These are phyloP conservation scores for Eurytoma adleriae DNA, from an alignment of 2,888 invertebrate genomes.

Conservation along the genomic window DNA sequence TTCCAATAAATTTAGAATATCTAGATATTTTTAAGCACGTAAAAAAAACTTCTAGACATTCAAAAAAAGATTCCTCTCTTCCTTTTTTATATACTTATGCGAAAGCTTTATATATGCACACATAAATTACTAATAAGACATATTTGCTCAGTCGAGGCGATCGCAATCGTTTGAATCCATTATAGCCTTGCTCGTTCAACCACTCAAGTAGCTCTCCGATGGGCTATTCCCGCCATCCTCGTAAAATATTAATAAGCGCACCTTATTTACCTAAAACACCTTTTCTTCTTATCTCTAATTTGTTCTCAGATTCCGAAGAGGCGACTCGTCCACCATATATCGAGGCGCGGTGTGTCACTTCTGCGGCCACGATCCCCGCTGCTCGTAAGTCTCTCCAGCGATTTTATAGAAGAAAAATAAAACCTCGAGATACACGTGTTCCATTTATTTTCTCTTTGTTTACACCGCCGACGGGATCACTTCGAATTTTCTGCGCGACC, in stretches of 20 bases:
- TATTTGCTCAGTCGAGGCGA: not conserved
- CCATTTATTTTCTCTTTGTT: conserved; percentile 20
- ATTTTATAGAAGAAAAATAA: no score
- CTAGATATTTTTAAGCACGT: no score
- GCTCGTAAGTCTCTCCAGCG: conserved; percentile 77
- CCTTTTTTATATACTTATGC: not conserved
- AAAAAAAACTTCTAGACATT: no score
- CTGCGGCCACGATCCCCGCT: conserved; percentile 80
- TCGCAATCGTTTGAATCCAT: conserved; percentile 18
- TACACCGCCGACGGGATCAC: no score
- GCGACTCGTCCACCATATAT: conserved; percentile 72
- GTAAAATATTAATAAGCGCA: conserved; percentile 29
- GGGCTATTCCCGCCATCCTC: not conserved
- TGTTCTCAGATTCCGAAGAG: conserved; percentile 65
- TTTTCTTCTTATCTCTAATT: not conserved
- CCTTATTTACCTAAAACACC: conserved; percentile 5
- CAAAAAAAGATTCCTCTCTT: not conserved
- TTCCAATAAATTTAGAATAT: no score
- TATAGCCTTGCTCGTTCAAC: not conserved
- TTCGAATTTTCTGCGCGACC: not conserved
- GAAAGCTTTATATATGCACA: not conserved
- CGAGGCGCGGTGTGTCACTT: conserved; percentile 80
- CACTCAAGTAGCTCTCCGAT: not conserved
- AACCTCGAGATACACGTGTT: no score
- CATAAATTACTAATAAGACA: conserved; percentile 16